These are phyloP conservation scores for Leucophora obtusa DNA, from an alignment of 2,888 invertebrate species.

Conservation along the genomic window DNA sequence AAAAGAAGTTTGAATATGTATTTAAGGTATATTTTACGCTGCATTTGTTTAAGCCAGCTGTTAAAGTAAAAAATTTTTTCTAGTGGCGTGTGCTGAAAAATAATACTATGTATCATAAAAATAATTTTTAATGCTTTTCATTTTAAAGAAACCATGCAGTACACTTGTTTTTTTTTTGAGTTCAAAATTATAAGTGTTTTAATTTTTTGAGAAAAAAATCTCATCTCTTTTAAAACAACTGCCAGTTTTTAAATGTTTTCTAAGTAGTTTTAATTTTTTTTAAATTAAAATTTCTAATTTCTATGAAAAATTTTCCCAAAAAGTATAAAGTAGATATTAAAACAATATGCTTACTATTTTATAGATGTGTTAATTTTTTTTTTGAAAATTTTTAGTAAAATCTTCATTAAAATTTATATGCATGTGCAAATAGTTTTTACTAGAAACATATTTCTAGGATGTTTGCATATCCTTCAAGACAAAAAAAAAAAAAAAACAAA, in stretches of 20 bases:
- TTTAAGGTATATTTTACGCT: constrained; percentile 8
- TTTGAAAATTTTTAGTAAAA: background rate
- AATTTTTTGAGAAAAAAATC: constrained; percentile 6
- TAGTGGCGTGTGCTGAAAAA: constrained; percentile 48
- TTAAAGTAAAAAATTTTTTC: background rate
- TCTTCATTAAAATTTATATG: background rate
- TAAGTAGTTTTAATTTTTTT: background rate
- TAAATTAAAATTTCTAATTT: background rate
- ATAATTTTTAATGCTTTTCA: background rate
- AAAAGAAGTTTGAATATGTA: background rate
- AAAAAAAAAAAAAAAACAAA: background rate
- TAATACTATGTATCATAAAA: constrained; percentile 18
- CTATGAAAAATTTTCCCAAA: background rate
- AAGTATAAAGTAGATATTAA: background rate
- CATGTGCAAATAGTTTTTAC: constrained; percentile 4
- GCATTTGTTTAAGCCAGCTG: constrained; percentile 46
- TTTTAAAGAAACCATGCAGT: background rate
- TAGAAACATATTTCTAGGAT: constrained; percentile 20
- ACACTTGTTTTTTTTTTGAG: constrained; percentile 23
- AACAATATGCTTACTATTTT: background rate
- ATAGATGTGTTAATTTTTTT: background rate
- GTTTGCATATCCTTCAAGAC: constrained; percentile 11
- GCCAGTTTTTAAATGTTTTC: background rate
- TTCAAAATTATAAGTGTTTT: constrained; percentile 2
- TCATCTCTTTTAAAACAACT: constrained; percentile 25